phyloP scores from a whole-genome alignment of 2,888 invertebrate species.

The Andrena trimmerana region DNA sequence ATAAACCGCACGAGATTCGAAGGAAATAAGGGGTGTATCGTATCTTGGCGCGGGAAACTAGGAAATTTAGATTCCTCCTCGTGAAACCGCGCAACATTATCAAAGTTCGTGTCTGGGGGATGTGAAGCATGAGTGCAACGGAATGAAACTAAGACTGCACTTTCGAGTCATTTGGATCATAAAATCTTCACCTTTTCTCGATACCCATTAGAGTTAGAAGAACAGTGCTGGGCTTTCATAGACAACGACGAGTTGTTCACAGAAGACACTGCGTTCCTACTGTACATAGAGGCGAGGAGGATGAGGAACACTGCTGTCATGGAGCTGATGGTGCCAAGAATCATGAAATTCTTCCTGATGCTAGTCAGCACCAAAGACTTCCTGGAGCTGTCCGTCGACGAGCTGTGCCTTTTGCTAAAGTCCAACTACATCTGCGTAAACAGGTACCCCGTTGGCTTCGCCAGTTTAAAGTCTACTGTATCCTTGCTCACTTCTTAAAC shows the following conservation, averaged over 20 bases:
- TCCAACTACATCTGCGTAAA: slow-evolving; percentile 92
- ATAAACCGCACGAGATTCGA: slow-evolving; percentile 50
- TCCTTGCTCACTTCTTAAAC: neutral
- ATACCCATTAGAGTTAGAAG: slow-evolving; percentile 88
- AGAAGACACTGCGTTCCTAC: slow-evolving; percentile 91
- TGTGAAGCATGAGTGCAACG: neutral
- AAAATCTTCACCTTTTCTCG: slow-evolving; percentile 6
- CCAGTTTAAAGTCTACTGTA: neutral
- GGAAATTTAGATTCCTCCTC: slow-evolving; percentile 9
- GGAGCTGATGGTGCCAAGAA: slow-evolving; percentile 91
- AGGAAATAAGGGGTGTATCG: slow-evolving; percentile 25
- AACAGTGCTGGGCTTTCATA: slow-evolving; percentile 92
- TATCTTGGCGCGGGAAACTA: slow-evolving; percentile 5
- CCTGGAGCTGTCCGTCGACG: slow-evolving; percentile 88
- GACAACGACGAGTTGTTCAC: slow-evolving; percentile 89
- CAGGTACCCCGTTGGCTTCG: slow-evolving; percentile 85
- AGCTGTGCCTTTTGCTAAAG: slow-evolving; percentile 89
- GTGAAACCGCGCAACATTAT: neutral
- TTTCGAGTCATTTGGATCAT: neutral
- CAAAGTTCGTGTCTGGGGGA: neutral
- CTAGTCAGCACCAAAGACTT: slow-evolving; percentile 92
- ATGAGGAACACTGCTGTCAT: slow-evolving; percentile 88
- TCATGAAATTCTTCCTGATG: slow-evolving; percentile 91
- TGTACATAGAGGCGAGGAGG: slow-evolving; percentile 88
- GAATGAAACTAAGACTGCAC: neutral